Base-by-base conservation (phyloP, 2,888 invertebrate genomes). In the Drosophila nr. fundita region DNA sequence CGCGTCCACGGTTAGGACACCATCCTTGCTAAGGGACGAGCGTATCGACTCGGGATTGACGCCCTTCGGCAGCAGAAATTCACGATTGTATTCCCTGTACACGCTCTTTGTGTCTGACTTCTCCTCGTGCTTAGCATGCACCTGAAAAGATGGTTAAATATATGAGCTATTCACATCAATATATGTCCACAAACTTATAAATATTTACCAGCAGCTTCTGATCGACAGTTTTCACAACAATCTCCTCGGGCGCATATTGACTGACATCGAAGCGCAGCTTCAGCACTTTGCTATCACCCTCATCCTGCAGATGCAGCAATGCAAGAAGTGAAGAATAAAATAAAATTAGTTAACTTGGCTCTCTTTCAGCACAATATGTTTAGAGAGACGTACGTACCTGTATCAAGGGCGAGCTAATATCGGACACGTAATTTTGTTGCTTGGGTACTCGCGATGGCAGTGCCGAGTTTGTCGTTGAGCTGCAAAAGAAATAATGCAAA, bases 121-220 rank as follows among this genome's bases (percentile, higher is more conserved):
- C 94, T 99, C 99, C 94, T 99, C 99, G 94, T 99, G 99, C 94
- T 98, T 98, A 75, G 99, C 99, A 92, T 99, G 98, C 59, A 99
- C 98, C 98, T 98, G 94, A 59, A 95, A 94, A 84, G 0, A 72
- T 73, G 87, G 80, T 2, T n/a, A 29, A 54, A 18, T 21, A 32
- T 54, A 10, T 24, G 11, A 24, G 27, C n/a, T 36, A 13, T 21
- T 2, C 21, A 13, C 5, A 7, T 24, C 4, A 6, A 18, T 15
- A n/a, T 34, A 29, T 11, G 11, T 53, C 30, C n/a, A 4, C 13
- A 11, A 5, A 4, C n/a, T 7, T 5, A 8, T 30, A 29, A 40
- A 40, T 72, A n/a, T 13, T 4, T 18, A 98, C 98, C 95, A 98
- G 94, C 92, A 99, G 95, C 95, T 98, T 98, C 94, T 99, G 99